Base-by-base conservation (phyloP, 2,888 invertebrate species). In the Lepas anatifera region DNA sequence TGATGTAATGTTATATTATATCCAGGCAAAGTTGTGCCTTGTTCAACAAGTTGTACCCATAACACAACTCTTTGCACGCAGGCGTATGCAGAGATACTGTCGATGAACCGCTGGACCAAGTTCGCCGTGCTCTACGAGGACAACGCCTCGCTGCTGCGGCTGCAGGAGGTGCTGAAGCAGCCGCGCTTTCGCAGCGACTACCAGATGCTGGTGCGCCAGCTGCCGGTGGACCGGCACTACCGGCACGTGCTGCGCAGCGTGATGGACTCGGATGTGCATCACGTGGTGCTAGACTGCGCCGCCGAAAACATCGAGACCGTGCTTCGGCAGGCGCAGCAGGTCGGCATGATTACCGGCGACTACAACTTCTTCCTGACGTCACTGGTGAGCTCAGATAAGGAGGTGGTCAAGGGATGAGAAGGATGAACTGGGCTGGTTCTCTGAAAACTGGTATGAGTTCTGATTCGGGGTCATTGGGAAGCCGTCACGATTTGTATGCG, bases 41-140 rank as follows among this genome's bases (percentile, higher is more conserved):
- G n/a, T n/a, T n/a, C n/a, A n/a, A n/a, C n/a, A n/a, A n/a, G n/a
- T n/a, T n/a, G n/a, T n/a, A n/a, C n/a, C n/a, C n/a, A n/a, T n/a
- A n/a, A n/a, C n/a, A n/a, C n/a, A n/a, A n/a, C n/a, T n/a, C n/a
- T n/a, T n/a, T n/a, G n/a, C n/a, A n/a, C n/a, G 22, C 80, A 93
- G 91, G 94, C 94, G 32, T 94, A 92, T 80, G 92, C 93, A 74
- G 92, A 93, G 81, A 83, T 95, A 73, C 91, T 96, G 58, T 86
- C 88, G 78, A 87, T 89, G 3, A 90, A 92, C 89, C 92, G 90
- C 72, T 96, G 96, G 96, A 91, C 89, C 79, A 89, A 90, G n/a
- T 95, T 95, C 79, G 95, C 95, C 37, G 92, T 97, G 76, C 91
- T 96, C 75, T 96, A 96, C 81, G 95, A 97, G 81, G 92, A 90